Conservation (phyloP, 1,140 invertebrate genomes). For the Drosophila grimshawi region DNA sequence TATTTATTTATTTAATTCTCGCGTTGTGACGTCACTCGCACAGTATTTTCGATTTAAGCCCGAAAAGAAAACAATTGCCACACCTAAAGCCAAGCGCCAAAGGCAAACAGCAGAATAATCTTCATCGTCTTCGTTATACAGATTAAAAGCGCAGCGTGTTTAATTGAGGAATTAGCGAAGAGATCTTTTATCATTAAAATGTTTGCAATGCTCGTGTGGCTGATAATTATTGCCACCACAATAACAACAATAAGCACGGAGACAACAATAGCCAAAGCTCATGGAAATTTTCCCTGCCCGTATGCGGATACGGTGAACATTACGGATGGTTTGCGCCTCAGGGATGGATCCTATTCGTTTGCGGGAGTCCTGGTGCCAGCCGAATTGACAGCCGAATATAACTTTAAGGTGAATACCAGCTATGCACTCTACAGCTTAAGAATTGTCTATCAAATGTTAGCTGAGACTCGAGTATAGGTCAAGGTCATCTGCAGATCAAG, state of each 20-base stretch:
- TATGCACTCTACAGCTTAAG: too few relatives aligned
- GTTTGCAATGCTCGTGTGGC: slow-evolving; percentile 33
- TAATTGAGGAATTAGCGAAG: slow-evolving; percentile 45
- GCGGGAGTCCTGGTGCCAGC: slow-evolving; percentile 64
- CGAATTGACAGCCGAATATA: slow-evolving; percentile 64
- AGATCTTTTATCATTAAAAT: slow-evolving; percentile 6
- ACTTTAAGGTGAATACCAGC: slow-evolving; percentile 59
- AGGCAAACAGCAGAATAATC: not conserved
- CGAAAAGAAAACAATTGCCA: slow-evolving; percentile 32
- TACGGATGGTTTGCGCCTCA: slow-evolving; percentile 66
- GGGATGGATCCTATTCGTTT: slow-evolving; percentile 75
- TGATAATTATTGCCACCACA: slow-evolving; percentile 19
- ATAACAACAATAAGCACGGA: not conserved
- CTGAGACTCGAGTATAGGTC: too few relatives aligned
- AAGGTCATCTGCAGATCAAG: too few relatives aligned
- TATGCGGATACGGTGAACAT: slow-evolving; percentile 73
- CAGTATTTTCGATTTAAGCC: slow-evolving; percentile 18
- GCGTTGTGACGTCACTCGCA: slow-evolving; percentile 59
- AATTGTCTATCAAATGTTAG: not conserved
- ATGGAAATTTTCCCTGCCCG: slow-evolving; percentile 49
- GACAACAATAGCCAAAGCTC: not conserved
- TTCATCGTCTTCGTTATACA: not conserved
- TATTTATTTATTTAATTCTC: slow-evolving; percentile 75
- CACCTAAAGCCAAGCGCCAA: slow-evolving; percentile 12
- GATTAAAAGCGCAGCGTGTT: slow-evolving; percentile 27